A percentile compares a stretch with the other conserved stretches of the same genome.
Conservation (phyloP, 1,140 invertebrate species). For the Homarus americanus region DNA sequence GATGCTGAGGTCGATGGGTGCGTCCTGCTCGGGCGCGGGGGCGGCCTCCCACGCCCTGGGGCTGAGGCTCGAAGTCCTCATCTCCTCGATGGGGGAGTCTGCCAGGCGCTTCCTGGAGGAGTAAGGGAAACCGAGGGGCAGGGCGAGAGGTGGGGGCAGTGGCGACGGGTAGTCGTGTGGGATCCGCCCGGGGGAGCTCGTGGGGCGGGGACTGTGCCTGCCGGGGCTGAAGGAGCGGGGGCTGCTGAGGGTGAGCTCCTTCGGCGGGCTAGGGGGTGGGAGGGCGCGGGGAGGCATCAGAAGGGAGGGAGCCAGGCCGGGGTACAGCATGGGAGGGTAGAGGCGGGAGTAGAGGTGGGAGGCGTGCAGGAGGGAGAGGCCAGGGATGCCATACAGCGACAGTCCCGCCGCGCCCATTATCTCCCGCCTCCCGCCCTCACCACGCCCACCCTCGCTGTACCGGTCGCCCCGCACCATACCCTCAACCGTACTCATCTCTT, state of each 20-base stretch:
- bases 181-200: conserved; percentile 14
- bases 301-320: conserved; percentile 51
- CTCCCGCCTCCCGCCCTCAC: conserved; percentile 37
- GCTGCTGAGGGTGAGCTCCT: conserved; percentile 39
- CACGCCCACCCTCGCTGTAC: conserved; percentile 22
- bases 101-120: conserved; percentile 63
- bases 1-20: conserved; percentile 73
- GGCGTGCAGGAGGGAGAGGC: conserved; percentile 74
- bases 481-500: conserved; percentile 54
- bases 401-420: conserved; percentile 46
- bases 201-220: neutral
- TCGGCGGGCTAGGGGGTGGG: conserved; percentile 57
- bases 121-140: conserved; percentile 47
- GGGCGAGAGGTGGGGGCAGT: conserved; percentile 29
- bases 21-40: conserved; percentile 72
- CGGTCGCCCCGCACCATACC: conserved; percentile 22
- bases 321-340: conserved; percentile 70
- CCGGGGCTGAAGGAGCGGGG: conserved; percentile 26
- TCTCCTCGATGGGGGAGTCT: conserved; percentile 59
- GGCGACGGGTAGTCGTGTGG: conserved; percentile 36
- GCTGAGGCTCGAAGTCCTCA: neutral
- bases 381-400: conserved; percentile 68
- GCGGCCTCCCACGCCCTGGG: conserved; percentile 46
- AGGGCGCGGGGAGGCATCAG: conserved; percentile 42
- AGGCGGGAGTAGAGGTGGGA: conserved; percentile 72